Conservation (phyloP, 2,113 vertebrate genomes). For the Ictalurus punctatus region DNA sequence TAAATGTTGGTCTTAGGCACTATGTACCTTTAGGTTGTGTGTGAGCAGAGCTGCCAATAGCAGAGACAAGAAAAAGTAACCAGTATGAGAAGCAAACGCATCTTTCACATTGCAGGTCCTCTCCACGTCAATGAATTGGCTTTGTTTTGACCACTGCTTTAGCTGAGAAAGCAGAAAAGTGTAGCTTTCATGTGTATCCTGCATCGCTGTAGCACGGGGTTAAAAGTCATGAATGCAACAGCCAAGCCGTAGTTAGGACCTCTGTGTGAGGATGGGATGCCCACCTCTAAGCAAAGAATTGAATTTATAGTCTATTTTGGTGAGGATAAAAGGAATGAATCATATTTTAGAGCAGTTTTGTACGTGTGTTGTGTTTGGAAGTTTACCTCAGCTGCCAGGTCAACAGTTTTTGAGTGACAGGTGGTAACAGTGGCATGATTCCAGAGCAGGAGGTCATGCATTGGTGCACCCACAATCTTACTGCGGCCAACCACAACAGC, state of each 20-base stretch:
- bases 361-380: background rate
- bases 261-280: background rate
- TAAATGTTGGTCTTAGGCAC: background rate
- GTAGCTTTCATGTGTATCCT: background rate
- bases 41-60: background rate
- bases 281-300: background rate
- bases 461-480: slow-evolving; percentile 96
- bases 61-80: background rate
- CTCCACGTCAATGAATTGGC: background rate
- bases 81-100: background rate
- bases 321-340: background rate
- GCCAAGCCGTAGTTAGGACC: background rate
- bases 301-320: background rate
- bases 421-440: slow-evolving; percentile 94
- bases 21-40: background rate
- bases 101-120: background rate
- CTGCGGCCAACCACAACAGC: slow-evolving; percentile 95
- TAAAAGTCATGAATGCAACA: background rate
- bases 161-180: background rate
- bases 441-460: slow-evolving; percentile 96
- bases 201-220: background rate
- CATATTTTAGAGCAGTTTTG: background rate
- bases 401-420: slow-evolving; percentile 90
- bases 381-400: slow-evolving; percentile 84
- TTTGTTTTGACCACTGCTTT: background rate